Evolutionary conservation across 2,888 invertebrate genomes (phyloP), one percentile per base, ranked within the genome.

Genomic region (Phanerotoma sp.): DNA sequence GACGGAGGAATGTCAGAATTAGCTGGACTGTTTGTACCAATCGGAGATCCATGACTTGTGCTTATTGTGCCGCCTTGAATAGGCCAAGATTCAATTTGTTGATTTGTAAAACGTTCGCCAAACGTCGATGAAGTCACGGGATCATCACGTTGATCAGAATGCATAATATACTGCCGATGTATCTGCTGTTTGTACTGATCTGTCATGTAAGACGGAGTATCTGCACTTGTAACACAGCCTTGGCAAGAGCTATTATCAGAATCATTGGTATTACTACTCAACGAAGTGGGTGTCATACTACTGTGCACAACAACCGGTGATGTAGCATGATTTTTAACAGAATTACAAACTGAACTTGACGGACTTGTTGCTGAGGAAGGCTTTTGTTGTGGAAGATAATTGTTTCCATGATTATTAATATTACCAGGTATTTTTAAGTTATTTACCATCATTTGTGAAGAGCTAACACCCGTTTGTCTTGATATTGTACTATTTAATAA

Each of bases 21-120:
- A 0, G 79, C 81, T 4, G 83, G 83, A 67, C 83, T 83, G 78
- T 78, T 7, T 80, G 79, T 63, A 65, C 64, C 86, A 3, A 82
- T 79, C 0, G 88, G 86, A 42, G 89, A 87, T 33, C 89, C 88
- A 66, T 89, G 87, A 72, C 91, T 91, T 0, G 91, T 91, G 64
- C 91, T 91, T 9, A 92, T 88, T 1, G 91, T 87, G 0, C 91
- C 91, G 5, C 90, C 91, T 73, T 92, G 91, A 56, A 91, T 90
- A 0, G 91, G 91, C 65, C 88, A 82, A 22, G 82, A 82, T 65
- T 88, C 88, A 7, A 83, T 80, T 20, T 81, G 79, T 38, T 66
- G 66, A n/a, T 81, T 77, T 42, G 78, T 78, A 47, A 77, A 78
- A 61, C 85, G 80, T 32, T 86, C 87, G 2, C 80, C 79, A 61